phyloP scores from a whole-genome alignment of 1,140 invertebrate species.

The Papilio glaucus region DNA sequence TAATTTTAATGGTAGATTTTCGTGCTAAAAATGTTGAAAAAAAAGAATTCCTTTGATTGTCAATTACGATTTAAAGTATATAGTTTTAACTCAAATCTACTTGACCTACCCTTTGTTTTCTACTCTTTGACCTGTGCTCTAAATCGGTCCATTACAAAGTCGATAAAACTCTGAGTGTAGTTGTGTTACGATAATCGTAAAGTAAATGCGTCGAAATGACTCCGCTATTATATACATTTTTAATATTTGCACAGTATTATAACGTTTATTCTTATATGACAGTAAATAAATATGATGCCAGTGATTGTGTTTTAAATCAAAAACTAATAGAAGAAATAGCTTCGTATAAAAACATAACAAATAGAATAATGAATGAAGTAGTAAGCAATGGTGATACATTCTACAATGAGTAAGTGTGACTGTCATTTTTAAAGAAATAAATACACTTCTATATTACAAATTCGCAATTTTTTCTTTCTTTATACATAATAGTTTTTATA shows the following conservation, averaged over 20 bases:
- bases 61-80: background rate
- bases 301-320: constrained; percentile 39
- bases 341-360: constrained; percentile 43
- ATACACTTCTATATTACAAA: no score
- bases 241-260: constrained; percentile 36
- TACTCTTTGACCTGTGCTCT: constrained; percentile 28
- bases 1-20: background rate
- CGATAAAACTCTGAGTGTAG: constrained; percentile 17
- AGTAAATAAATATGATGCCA: constrained; percentile 36
- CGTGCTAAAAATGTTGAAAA: background rate
- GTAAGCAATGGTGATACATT: constrained; percentile 58
- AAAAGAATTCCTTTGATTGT: background rate
- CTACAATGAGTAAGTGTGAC: constrained; percentile 75
- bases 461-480: no score
- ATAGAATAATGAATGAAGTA: constrained; percentile 42
- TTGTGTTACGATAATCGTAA: constrained; percentile 27
- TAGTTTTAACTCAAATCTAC: background rate
- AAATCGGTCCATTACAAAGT: constrained; percentile 7
- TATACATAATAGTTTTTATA: no score
- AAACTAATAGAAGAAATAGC: constrained; percentile 43
- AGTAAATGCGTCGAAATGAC: constrained; percentile 29
- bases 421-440: no score
- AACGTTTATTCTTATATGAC: constrained; percentile 33
- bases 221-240: constrained; percentile 31
- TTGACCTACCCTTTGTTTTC: background rate